Conservation (phyloP, 1,140 invertebrate species). For the Elymnias hypermnestra region DNA sequence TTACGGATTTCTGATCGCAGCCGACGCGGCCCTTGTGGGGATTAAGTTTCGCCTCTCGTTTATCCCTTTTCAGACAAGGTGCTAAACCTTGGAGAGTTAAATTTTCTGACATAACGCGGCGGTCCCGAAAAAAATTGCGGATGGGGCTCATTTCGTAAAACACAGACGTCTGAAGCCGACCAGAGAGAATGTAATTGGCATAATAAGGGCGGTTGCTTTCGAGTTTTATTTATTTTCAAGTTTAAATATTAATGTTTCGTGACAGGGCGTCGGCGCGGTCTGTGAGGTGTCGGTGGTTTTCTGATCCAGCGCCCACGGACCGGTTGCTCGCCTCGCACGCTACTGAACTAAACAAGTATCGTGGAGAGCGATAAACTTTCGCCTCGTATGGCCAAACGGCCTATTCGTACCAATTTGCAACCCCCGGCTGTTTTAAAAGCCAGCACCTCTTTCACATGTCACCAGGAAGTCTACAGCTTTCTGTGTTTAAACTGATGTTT, state of each 20-base stretch:
- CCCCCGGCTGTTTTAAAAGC: conserved; percentile 35
- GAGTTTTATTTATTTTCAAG: conserved; percentile 56
- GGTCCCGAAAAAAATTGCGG: conserved; percentile 31
- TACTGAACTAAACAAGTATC: conserved; percentile 55
- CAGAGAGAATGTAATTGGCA: conserved; percentile 52
- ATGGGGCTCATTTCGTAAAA: conserved; percentile 18
- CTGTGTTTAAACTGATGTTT: no score
- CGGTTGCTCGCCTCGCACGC: conserved; percentile 60
- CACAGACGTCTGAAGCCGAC: conserved; percentile 11
- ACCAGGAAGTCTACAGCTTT: conserved; percentile 1
- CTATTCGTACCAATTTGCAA: conserved; percentile 63
- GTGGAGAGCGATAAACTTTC: conserved; percentile 57
- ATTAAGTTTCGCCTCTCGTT: conserved; percentile 53
- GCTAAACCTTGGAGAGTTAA: conserved; percentile 53
- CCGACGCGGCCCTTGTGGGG: conserved; percentile 39
- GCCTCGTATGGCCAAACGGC: conserved; percentile 44
- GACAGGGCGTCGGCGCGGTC: conserved; percentile 54
- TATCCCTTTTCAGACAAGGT: conserved; percentile 57
- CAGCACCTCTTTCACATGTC: no score
- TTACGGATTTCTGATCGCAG: no score
- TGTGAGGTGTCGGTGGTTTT: conserved; percentile 70
- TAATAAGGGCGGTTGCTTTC: conserved; percentile 57
- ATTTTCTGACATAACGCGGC: conserved; percentile 28
- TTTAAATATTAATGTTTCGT: conserved; percentile 73
- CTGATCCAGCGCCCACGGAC: conserved; percentile 64